phyloP scores from a whole-genome alignment of 2,113 vertebrate species.

The Spilogale gracilis region DNA sequence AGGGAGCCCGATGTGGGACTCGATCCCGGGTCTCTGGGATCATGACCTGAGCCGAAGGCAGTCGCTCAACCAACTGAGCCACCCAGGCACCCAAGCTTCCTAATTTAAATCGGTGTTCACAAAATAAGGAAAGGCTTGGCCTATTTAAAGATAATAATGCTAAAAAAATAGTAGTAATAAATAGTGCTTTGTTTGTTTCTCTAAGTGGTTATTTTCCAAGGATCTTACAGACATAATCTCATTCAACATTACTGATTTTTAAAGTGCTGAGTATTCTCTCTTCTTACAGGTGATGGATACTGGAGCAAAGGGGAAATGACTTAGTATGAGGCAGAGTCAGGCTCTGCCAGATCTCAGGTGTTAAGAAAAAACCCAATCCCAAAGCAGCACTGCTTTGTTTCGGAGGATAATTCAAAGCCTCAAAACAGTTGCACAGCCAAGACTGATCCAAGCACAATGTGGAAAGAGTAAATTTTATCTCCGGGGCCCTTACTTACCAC shows the following conservation, averaged over 20 bases:
- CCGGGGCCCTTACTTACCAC: neutral
- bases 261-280: neutral
- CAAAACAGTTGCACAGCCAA: neutral
- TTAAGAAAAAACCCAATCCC: neutral
- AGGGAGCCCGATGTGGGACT: no score
- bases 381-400: neutral
- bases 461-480: neutral
- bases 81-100: neutral
- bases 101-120: slow-evolving; percentile 43
- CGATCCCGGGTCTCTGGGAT: no score
- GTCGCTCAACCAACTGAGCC: neutral
- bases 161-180: slow-evolving; percentile 23
- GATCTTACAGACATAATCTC: neutral
- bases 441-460: neutral
- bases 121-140: slow-evolving; percentile 32
- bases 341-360: neutral
- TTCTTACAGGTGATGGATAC: neutral
- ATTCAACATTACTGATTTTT: neutral
- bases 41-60: no score
- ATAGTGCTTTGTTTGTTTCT: slow-evolving; percentile 11
- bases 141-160: neutral
- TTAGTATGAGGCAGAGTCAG: neutral
- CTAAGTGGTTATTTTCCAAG: neutral
- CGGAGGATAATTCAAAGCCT: neutral
- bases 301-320: neutral